Base-by-base conservation (phyloP, 1,140 invertebrate species). In the Drosophila nikananu region DNA sequence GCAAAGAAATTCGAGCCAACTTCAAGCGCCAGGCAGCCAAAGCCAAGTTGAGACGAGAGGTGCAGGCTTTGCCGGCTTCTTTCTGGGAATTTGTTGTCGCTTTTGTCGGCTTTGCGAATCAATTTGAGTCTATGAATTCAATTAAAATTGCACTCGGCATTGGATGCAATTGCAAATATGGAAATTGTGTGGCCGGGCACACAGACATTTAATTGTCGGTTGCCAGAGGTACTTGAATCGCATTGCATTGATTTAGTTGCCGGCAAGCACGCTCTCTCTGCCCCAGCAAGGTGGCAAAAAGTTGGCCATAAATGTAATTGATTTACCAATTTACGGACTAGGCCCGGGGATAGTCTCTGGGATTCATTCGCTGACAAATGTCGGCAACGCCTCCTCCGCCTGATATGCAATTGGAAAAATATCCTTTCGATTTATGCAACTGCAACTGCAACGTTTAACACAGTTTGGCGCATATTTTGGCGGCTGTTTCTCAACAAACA, bases 281-380 rank as follows among this genome's bases (percentile, higher is more conserved):
- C 23, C 23, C 15, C 42, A 41, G 17, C 59, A 80, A 87, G 86
- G 86, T 90, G 84, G 86, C 79, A 84, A 81, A 81, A 83, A 57
- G 75, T 80, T 70, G 63, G 74, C 66, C 64, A 84, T 90, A 81
- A 89, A 81, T 78, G 66, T 84, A 90, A 90, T 89, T 89, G 81
- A 89, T 90, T 79, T 81, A 42, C 74, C 86, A 81, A 87, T 87
- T 83, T 70, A 42, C 77, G 66, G 72, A 17, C 60, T 27, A 71
- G 48, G 23, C 67, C 52, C 62, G 19, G 46, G 74, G 68, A 82
- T 86, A 39, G 32, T 15, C 21, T 17, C 42, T 49, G 42, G 42
- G 64, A 83, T 52, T 60, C 63, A 77, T 52, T 67, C 66, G 79
- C 72, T 87, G 80, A 87, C 83, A 87, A 87, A 87, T 87, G 83